A percentile compares a stretch with the other conserved stretches of the same genome.
Conservation (phyloP, 2,113 vertebrate genomes). For the Sphaerodactylus townsendi region DNA sequence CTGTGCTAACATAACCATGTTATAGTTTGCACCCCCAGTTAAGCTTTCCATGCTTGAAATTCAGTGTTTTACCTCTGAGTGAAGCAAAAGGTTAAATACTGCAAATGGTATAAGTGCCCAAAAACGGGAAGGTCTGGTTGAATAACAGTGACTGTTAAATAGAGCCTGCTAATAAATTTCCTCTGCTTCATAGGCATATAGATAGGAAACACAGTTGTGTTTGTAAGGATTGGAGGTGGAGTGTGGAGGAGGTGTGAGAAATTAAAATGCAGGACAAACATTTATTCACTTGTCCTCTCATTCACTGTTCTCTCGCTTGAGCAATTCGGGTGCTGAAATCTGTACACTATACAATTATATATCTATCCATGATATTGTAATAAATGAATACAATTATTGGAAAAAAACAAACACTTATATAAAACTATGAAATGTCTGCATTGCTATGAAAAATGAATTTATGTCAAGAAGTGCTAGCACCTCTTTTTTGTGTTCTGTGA, state of each 20-base stretch:
- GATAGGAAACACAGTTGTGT: slow-evolving; percentile 51
- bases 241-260: slow-evolving; percentile 3
- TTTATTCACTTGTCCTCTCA: slow-evolving; percentile 61
- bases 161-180: slow-evolving; percentile 45
- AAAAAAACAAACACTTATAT: slow-evolving; percentile 3
- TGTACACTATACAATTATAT: slow-evolving; percentile 47
- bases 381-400: slow-evolving; percentile 44
- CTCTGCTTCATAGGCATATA: slow-evolving; percentile 43
- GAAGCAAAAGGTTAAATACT: slow-evolving; percentile 56
- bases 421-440: neutral
- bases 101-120: slow-evolving; percentile 43
- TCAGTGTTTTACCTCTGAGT: slow-evolving; percentile 40
- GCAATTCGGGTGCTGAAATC: slow-evolving; percentile 58
- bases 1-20: slow-evolving; percentile 14
- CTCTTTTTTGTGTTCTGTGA: neutral
- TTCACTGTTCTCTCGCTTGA: slow-evolving; percentile 42
- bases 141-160: slow-evolving; percentile 51
- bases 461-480: too few species aligned
- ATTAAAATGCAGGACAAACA: slow-evolving; percentile 55
- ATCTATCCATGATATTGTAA: slow-evolving; percentile 60
- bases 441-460: neutral
- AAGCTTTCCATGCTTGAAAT: slow-evolving; percentile 44
- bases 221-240: slow-evolving; percentile 17
- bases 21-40: rapidly evolving
- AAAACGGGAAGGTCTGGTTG: slow-evolving; percentile 57